Evolutionary conservation across 1,140 invertebrate genomes (phyloP), one percentile per base, ranked within the genome.

Genomic region (Antheraea mylitta): DNA sequence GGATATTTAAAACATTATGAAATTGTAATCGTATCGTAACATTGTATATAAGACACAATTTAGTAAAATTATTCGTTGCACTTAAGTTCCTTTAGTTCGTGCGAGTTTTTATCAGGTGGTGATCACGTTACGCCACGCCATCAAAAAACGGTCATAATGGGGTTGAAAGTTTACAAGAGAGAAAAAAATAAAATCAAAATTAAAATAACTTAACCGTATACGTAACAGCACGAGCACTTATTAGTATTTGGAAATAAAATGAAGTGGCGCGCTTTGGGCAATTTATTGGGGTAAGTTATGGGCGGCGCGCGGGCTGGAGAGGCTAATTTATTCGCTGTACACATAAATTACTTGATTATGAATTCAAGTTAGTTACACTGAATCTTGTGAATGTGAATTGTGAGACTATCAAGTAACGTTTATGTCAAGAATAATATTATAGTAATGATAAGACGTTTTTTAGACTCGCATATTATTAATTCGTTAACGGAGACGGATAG

Each of bases 341-440:
- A 92, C 88, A 92, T 92, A 90, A 92, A 92, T 92, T 92, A 92
- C 90, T 90, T 89, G 88, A 92, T 92, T 92, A 92, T 92, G 90
- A 92, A 92, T 92, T 90, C 90, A 86, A 90, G 79, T 88, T 83
- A 86, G 86, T 86, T 92, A 83, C 80, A 83, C 82, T 87, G 83
- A 84, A 84, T 86, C 90, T 87, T 90, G 87, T 88, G 83, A 87
- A 82, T 88, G 87, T 89, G 86, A 82, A 83, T 42, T 42, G 8
- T 7, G 11, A 42, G 38, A 42, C 38, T 2, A 9, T 42, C 38
- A 83, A 82, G 86, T 84, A 79, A 78, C 82, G 86, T 85, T 86
- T 86, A 88, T 86, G 76, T 86, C 80, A 80, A 81, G 84, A 90
- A 85, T 84, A 89, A 83, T 11, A 53, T 16, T 53, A 42, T 42